Base-by-base conservation (phyloP, 2,113 vertebrate genomes). In the Anseranas semipalmata region DNA sequence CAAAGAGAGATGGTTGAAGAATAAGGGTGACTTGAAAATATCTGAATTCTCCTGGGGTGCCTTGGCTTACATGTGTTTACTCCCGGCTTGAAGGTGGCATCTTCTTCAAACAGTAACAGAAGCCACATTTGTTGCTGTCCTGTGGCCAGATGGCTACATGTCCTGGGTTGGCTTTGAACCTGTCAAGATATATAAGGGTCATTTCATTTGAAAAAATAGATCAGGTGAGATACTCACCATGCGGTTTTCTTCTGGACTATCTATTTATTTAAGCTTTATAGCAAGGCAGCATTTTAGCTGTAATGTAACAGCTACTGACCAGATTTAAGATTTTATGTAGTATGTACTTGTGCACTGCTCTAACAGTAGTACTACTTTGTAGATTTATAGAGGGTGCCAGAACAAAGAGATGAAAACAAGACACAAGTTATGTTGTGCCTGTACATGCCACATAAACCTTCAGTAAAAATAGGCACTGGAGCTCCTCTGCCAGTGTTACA, bases 71-170 rank as follows among this genome's bases (percentile, higher is more conserved):
- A 46, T 6, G 13, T 89, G 58, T 46, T 95, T 92, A 58, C 78
- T 95, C 85, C 93, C 88, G 96, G 96, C 68, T 96, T 95, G 97
- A 96, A 97, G 85, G 90, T 89, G 84, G 79, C 82, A 90, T 71
- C 73, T 71, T 90, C 84, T 86, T 87, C 77, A 94, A 95, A 75
- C 37, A 78, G 93, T 68, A 82, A 95, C 86, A 95, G 86, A 95
- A 85, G 50, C 53, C 77, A 48, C 63, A 7, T 73, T 97, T 93
- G 45, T 74, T 96, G 95, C 59, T 0, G 1, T 90, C 66, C 85
- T 88, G 73, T 62, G 82, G 28, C 74, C 97, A 97, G 97, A 97
- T 96, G 96, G 97, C 50, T 24, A 1, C 1, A 46, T 89, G 88
- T 93, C 92, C 90, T 96, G 87, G 82, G 86, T 93, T 96, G 96